phyloP scores from a whole-genome alignment of 2,888 invertebrate species.

The Gandaritis pyraliata region DNA sequence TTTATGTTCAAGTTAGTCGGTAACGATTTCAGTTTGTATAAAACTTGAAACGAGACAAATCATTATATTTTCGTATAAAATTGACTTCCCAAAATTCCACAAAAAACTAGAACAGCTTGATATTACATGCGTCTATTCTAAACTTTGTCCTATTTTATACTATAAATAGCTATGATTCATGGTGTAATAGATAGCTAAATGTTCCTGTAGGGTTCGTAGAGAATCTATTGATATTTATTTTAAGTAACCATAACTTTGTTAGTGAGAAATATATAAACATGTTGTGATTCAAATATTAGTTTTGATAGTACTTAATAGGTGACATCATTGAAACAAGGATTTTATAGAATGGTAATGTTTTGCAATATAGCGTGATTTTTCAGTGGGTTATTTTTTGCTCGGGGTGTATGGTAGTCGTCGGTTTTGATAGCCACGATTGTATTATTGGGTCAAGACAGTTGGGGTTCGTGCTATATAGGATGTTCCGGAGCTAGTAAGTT shows the following conservation, averaged over 20 bases:
- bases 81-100: constrained; percentile 4
- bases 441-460: too few species aligned
- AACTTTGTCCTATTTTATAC: constrained; percentile 6
- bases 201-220: constrained; percentile 22
- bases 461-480: too few species aligned
- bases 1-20: constrained; percentile 7
- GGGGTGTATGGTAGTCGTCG: too few species aligned
- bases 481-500: too few species aligned
- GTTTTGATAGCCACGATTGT: too few species aligned
- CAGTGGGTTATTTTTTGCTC: neutral
- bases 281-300: constrained; percentile 15
- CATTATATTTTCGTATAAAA: constrained; percentile 27
- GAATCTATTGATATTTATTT: constrained; percentile 14
- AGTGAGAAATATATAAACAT: neutral
- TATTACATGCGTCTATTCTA: constrained; percentile 10
- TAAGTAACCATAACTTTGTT: constrained; percentile 2
- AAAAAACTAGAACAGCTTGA: constrained; percentile 26
- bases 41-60: neutral
- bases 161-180: neutral
- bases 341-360: constrained; percentile 11
- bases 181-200: constrained; percentile 11
- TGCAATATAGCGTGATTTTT: constrained; percentile 5
- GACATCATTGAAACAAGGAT: constrained; percentile 19
- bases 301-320: constrained; percentile 5
- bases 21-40: constrained; percentile 15